Base-by-base conservation (phyloP, 2,888 invertebrate genomes). In the Spilosoma lubricipeda region DNA sequence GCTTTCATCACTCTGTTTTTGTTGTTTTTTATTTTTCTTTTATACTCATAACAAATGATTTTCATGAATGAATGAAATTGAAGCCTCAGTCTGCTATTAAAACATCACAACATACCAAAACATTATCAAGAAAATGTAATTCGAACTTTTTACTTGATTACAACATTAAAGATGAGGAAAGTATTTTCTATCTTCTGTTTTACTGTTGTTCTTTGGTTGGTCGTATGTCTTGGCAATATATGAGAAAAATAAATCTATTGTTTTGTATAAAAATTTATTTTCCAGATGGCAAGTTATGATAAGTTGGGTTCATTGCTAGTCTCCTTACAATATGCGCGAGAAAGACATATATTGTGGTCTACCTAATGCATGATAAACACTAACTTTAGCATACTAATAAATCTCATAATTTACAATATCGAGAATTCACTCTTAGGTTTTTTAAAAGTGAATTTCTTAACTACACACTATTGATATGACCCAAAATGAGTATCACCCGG, bases 281-380 rank as follows among this genome's bases (percentile, higher is more conserved):
- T 77, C 77, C 30, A 72, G 48, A 74, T 83, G 77, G 77, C 77
- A 77, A 67, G 70, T 72, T 75, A 69, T 59, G 64, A 74, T 74
- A 84, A 67, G 73, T 76, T 82, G 70, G 74, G 71, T 75, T 27
- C 66, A 74, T 75, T 71, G 67, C 23, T 52, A 67, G 23, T 73
- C 70, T 75, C 11, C 45, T 67, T 48, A 48, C 67, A 48, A 48
- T 27, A 48, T 48, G 67, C 18, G 42, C 27, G 74, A 72, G 80
- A 78, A 39, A 30, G 75, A 67, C 71, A 23, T 15, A 52, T 77
- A 77, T 73, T 77, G 63, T 71, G 69, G 59, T 77, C 78, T 70
- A 72, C 77, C 69, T 66, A 72, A 69, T 76, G 70, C 45, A 73
- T 13, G 45, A 73, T 45, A 76, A 72, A 80, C 65, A 75, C 76